Percentiles rank a stretch among this genome's conserved stretches.
Evolutionary conservation across 1,140 invertebrate species (phyloP).

Genomic region (Drosophila hydei): DNA sequence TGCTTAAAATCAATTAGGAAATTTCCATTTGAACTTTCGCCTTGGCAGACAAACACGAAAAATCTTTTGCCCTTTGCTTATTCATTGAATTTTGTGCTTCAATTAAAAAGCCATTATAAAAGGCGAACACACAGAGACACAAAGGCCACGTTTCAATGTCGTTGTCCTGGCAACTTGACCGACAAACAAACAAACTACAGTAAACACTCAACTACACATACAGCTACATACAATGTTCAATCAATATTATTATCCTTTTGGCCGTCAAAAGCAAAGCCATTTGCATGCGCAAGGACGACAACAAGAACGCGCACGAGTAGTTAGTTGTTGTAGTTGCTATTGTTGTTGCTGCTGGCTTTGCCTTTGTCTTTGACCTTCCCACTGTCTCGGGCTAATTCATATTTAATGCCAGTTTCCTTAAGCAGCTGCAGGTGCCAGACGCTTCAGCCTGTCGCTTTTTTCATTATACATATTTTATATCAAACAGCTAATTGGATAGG

Average conservation of each 20-base stretch:
- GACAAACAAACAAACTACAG: conserved; percentile 47
- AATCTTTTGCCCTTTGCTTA: conserved; percentile 50
- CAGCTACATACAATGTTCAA: conserved; percentile 31
- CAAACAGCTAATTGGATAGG: conserved; percentile 26
- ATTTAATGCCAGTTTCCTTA: conserved; percentile 61
- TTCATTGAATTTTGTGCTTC: conserved; percentile 74
- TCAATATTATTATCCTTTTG: conserved; percentile 76
- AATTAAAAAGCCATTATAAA: conserved; percentile 79
- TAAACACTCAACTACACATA: conserved; percentile 39
- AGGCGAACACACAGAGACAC: conserved; percentile 4
- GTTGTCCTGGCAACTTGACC: conserved; percentile 64
- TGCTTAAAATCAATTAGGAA: conserved; percentile 66
- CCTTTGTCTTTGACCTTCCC: conserved; percentile 2
- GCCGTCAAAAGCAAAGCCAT: conserved; percentile 66
- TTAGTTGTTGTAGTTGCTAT: conserved; percentile 30
- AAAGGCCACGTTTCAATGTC: conserved; percentile 52
- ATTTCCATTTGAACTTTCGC: conserved; percentile 60
- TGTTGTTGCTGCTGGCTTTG: not conserved
- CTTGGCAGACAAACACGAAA: conserved; percentile 32
- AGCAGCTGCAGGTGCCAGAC: conserved; percentile 59
- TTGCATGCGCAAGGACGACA: conserved; percentile 69
- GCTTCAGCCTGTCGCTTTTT: conserved; percentile 48
- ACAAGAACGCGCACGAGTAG: not conserved
- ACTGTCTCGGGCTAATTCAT: conserved; percentile 57
- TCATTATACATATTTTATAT: conserved; percentile 66